Evolutionary conservation across 2,113 vertebrate species (phyloP), one percentile per base, ranked within the genome.

Genomic region (Ceyx cyanopectus): DNA sequence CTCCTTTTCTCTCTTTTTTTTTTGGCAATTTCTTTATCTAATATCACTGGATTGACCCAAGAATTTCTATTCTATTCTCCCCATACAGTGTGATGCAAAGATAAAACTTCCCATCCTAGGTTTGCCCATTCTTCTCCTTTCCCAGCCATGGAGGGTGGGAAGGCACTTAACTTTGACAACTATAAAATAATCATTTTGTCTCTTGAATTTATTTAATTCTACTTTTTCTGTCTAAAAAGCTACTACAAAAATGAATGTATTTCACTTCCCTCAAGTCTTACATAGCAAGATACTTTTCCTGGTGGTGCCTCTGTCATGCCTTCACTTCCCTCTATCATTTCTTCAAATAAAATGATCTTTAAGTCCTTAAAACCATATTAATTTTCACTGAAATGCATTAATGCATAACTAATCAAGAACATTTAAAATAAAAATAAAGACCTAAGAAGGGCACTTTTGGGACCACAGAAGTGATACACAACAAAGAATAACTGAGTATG

Each of bases 391-490:
- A 85, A 85, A 85, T 27, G 15, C 32, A 69, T 50, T 54, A 73
- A 73, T 69, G 12, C 37, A 51, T 46, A 26, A 63, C n/a, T 62
- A 62, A 72, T 14, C 51, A 61, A 74, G n/a, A 12, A 48, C 15
- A 60, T 63, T 56, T 78, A 81, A 73, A 92, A 86, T 81, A 2
- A 54, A 89, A 88, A 81, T 73, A 81, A 86, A 87, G 23, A 73
- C 21, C 37, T 63, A 37, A 85, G 26, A 58, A 89, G 27, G n/a
- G 32, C 2, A 23, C 19, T 66, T 62, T 32, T 20, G 20, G 18
- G 22, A 73, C 5, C 6, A 83, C n/a, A 83, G 7, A 65, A 69
- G 46, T 30, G 26, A 61, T 23, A 67, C 14, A 45, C 61, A 91
- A 51, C 24, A 74, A 76, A 70, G 19, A 68, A 75, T 19, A 70